Evolutionary conservation across 1,140 invertebrate genomes (phyloP), one percentile per base, ranked within the genome.

Genomic region (Meloidogyne hapla): DNA sequence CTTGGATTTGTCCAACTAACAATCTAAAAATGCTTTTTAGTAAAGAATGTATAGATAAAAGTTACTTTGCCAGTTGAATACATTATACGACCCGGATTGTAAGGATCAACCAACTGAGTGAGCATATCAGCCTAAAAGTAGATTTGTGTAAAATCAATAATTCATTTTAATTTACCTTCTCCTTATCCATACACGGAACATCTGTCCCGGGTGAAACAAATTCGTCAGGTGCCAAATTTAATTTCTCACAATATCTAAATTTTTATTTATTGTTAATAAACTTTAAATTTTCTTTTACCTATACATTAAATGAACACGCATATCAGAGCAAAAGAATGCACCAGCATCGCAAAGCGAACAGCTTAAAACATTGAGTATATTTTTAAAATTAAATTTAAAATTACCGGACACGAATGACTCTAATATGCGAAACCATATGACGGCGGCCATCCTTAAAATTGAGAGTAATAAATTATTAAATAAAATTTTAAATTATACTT

Each of bases 221-320:
- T 33, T 67, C 77, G 5, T 80, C 77, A 28, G 77, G 77, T 1
- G 77, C 77, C 76, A 78, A 79, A 42, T 80, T 48, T 40, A 78
- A 33, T 42, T 78, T 78, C 18, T 78, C 77, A 56, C 77, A 78
- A 62, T 78, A 75, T 28, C 77, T 33, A 33, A 33, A 8, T 33
- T 33, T 2, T 33, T 33, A 33, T 33, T 33, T 33, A 5, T 33
- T 33, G 33, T 33, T 33, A n/a, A n/a, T 33, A 33, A 33, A 0
- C 33, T 33, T 33, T 33, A 33, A 33, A 33, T 33, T n/a, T 33
- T 33, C 33, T 33, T 33, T 33, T 33, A 33, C 33, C 33, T 79
- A 45, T 68, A 78, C 77, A 78, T 78, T 66, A 78, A 67, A 72
- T 78, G 77, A 15, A 80, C 69, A 21, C 77, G 77, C 77, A 78